phyloP scores from a whole-genome alignment of 2,113 vertebrate genomes.

The Coryphaenoides rupestris region DNA sequence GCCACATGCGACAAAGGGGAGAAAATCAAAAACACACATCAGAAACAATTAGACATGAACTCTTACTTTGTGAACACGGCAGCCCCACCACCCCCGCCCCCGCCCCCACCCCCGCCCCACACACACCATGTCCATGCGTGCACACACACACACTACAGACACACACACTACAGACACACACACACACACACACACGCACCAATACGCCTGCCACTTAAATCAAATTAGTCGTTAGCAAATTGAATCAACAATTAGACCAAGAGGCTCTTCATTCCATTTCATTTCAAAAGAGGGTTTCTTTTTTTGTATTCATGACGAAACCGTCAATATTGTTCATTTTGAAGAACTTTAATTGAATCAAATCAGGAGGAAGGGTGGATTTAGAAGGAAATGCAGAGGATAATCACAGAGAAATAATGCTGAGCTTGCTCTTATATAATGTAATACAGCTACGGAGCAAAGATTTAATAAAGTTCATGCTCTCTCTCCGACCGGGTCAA shows the following conservation, averaged over 20 bases:
- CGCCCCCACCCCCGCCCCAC: conserved; percentile 15
- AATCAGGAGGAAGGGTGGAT: conserved; percentile 14
- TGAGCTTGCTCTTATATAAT: conserved; percentile 38
- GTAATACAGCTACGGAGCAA: conserved; percentile 6
- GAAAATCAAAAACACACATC: conserved; percentile 81
- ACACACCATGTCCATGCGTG: conserved; percentile 47
- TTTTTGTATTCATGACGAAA: conserved; percentile 19
- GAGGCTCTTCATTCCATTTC: conserved; percentile 36
- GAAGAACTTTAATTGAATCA: background rate
- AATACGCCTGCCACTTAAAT: conserved; percentile 81
- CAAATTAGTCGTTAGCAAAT: conserved; percentile 85
- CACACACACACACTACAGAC: conserved; percentile 34
- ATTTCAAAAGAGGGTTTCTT: too few relatives aligned
- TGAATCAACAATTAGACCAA: conserved; percentile 84
- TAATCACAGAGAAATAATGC: conserved; percentile 13
- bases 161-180: background rate
- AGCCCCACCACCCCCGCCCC: conserved; percentile 40
- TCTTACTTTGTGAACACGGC: conserved; percentile 72
- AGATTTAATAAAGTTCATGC: conserved; percentile 4
- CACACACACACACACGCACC: conserved; percentile 52
- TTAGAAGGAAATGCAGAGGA: conserved; percentile 11
- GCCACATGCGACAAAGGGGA: conserved; percentile 55
- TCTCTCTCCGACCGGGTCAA: conserved; percentile 38
- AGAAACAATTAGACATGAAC: conserved; percentile 79
- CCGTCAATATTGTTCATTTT: background rate